Evolutionary conservation across 2,888 invertebrate genomes (phyloP), one percentile per base, ranked within the genome.

Genomic region (Diarsia mendica): DNA sequence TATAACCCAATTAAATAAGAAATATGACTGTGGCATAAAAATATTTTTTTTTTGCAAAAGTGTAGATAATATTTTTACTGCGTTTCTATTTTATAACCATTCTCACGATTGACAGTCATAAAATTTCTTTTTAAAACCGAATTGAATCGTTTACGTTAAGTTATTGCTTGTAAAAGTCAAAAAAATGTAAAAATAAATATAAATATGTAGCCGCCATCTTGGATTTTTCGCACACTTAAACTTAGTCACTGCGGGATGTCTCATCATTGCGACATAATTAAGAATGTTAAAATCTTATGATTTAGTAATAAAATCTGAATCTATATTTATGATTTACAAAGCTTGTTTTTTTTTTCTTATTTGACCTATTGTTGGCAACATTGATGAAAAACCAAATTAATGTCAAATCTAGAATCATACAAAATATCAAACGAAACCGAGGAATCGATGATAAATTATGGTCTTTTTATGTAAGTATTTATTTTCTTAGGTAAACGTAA

Each of bases 121-220:
- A 87, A 86, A 65, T 55, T 61, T 75, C 18, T 75, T 73, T 75
- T 81, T 67, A 64, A 72, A 74, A 78, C 18, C 44, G 75, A 71
- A 84, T 87, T 82, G 84, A 78, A 80, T 80, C 81, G 77, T 85
- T 83, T 64, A 70, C 64, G 58, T 74, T 85, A 87, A 89, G 77
- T 85, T 89, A 89, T 85, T 75, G 88, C 70, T 82, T 79, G 77
- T 89, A 85, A 89, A 89, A 82, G 79, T 85, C 85, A 61, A 82
- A 82, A 84, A 82, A 81, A 81, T 79, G 75, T 81, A 67, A 60
- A 72, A 80, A 76, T 4, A 71, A 67, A 28, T 10, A 71, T 53
- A 0, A 46, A 39, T 39, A 13, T 18, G 6, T 44, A 46, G 23
- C 46, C 69, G 77, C 77, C 75, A 82, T 84, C 39, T 83, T 78